Evolutionary conservation across 2,888 invertebrate genomes (phyloP), one percentile per base, ranked within the genome.

Genomic region (Hemicrepidius hirtus): DNA sequence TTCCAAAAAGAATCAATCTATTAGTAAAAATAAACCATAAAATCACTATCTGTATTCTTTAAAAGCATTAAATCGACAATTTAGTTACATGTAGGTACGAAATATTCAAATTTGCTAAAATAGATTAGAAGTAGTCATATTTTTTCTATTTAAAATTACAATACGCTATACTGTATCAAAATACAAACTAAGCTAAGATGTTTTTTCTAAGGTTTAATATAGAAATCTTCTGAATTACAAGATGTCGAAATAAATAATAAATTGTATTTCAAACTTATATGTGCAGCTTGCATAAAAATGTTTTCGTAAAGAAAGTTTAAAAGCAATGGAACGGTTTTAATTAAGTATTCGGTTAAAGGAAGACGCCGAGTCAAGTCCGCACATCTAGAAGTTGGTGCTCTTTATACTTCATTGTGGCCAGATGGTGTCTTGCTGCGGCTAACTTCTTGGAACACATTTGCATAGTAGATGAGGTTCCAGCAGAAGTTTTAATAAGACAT

Each of bases 351-450:
- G 78, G 79, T 76, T 71, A 72, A 77, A 75, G 77, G 77, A 79
- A 80, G 77, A 80, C 76, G 77, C 79, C 73, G 73, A 71, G 72
- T 59, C 74, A 74, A 78, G 75, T 76, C 75, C 76, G 75, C 76
- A 76, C 75, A 71, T 74, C 76, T 74, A 67, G 75, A 79, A 80
- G 76, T 83, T 83, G 80, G 80, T 82, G 86, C 86, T 88, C 88
- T 88, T 88, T 88, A 88, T 88, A 88, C 88, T 88, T 88, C 88
- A 88, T 88, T 87, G 87, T 87, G 85, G 85, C 87, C 89, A 89
- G 88, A 88, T 89, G 89, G 86, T 87, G 82, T 80, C 80, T 80
- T 78, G 80, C 80, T 80, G 79, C 81, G 82, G 82, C 82, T 82
- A 85, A 85, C 84, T 86, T 86, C 84, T 84, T 81, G 79, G 80